A percentile compares a stretch with the other conserved stretches of the same genome.
Evolutionary conservation across 2,797 vertebrate genomes (phyloP).

Genomic region (Neosilurus hyrtlii): DNA sequence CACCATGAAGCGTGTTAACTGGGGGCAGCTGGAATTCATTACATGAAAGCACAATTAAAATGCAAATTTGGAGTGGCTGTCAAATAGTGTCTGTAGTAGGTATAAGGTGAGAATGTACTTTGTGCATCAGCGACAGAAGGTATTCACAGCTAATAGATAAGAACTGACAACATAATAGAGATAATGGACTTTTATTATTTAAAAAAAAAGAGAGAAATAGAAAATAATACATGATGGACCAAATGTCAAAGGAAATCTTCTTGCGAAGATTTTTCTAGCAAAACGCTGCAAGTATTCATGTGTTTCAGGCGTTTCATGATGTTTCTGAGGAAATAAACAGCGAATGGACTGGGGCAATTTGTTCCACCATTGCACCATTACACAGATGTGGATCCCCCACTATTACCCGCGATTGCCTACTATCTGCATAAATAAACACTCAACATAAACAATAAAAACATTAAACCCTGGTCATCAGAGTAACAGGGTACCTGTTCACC

Average conservation of each 20-base stretch:
- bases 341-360: neutral
- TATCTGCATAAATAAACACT: neutral
- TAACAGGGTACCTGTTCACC: too few relatives aligned
- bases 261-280: neutral
- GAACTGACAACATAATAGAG: neutral
- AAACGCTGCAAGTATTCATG: neutral
- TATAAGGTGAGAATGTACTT: neutral
- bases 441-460: neutral
- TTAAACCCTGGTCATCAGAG: neutral
- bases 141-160: neutral
- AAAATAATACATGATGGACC: neutral
- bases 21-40: neutral
- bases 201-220: neutral
- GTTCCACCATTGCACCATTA: neutral
- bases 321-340: neutral
- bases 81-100: neutral
- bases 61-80: neutral
- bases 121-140: neutral
- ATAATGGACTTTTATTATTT: neutral
- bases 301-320: neutral
- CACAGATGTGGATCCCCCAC: too few relatives aligned
- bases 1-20: neutral
- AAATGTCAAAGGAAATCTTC: neutral
- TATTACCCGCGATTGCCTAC: neutral
- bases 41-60: neutral